phyloP scores from a whole-genome alignment of 2,113 vertebrate genomes.

The Scytalopus superciliaris region DNA sequence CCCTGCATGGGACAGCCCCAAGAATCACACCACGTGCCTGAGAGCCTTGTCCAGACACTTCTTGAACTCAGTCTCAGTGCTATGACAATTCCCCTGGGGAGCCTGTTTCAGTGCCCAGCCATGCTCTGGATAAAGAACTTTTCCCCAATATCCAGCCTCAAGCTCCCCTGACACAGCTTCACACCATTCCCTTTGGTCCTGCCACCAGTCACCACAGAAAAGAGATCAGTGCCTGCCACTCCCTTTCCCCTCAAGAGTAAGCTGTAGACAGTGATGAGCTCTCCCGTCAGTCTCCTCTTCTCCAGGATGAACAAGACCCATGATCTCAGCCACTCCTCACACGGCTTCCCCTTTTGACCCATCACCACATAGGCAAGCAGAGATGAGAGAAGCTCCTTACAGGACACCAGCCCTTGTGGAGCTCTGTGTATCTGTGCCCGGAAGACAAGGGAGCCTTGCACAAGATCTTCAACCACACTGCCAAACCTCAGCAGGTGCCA shows the following conservation, averaged over 20 bases:
- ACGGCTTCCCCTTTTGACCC: neutral
- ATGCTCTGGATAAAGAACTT: neutral
- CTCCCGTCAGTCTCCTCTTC: neutral
- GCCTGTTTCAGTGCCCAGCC: neutral
- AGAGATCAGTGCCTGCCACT: neutral
- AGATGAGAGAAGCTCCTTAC: accelerated
- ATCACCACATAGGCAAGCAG: neutral
- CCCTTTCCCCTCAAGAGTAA: neutral
- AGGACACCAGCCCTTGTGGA: neutral
- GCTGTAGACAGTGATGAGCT: neutral
- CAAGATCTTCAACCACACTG: neutral
- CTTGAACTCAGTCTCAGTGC: neutral
- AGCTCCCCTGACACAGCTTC: too few species aligned
- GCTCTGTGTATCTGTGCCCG: accelerated
- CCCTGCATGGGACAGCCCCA: neutral
- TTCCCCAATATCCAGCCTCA: neutral
- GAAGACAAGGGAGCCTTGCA: accelerated
- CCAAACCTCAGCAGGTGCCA: neutral
- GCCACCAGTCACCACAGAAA: neutral
- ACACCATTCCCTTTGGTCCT: accelerated
- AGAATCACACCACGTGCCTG: neutral
- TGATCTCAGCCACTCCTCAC: neutral
- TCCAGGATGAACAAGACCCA: neutral
- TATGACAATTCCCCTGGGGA: neutral
- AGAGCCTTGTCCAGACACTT: neutral